Evolutionary conservation across 2,797 vertebrate species (phyloP).

Genomic region (Lepus townsendii): DNA sequence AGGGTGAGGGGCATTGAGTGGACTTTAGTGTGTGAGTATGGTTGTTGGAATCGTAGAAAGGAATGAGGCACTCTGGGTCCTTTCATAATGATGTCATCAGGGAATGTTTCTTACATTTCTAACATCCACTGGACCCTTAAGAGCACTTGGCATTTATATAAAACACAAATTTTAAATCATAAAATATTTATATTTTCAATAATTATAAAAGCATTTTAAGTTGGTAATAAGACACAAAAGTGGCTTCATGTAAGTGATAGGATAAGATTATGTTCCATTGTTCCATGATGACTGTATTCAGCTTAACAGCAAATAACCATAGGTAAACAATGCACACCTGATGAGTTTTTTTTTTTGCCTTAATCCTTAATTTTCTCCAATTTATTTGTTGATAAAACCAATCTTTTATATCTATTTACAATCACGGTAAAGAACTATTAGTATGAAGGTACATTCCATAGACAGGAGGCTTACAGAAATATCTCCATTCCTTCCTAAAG

Average conservation of each 20-base stretch:
- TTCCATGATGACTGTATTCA: background rate
- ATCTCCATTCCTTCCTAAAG: conserved; percentile 46
- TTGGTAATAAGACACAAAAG: background rate
- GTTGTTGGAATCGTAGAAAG: background rate
- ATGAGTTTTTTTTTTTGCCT: background rate
- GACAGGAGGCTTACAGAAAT: conserved; percentile 53
- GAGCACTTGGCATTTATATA: background rate
- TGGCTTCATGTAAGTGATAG: background rate
- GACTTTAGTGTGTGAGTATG: background rate
- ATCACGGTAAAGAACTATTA: conserved; percentile 31
- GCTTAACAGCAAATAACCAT: background rate
- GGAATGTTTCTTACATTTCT: background rate
- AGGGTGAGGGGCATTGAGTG: background rate
- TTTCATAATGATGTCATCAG: background rate
- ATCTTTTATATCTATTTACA: conserved; percentile 40
- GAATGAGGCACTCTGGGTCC: background rate
- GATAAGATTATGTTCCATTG: background rate
- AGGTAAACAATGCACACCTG: background rate
- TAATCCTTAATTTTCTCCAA: background rate
- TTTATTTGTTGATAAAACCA: background rate
- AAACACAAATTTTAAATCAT: background rate
- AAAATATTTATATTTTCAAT: background rate
- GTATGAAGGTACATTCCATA: conserved; percentile 51
- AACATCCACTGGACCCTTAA: background rate
- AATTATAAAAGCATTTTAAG: background rate